Conservation (phyloP, 1,140 invertebrate species). For the Diuraphis noxia region DNA sequence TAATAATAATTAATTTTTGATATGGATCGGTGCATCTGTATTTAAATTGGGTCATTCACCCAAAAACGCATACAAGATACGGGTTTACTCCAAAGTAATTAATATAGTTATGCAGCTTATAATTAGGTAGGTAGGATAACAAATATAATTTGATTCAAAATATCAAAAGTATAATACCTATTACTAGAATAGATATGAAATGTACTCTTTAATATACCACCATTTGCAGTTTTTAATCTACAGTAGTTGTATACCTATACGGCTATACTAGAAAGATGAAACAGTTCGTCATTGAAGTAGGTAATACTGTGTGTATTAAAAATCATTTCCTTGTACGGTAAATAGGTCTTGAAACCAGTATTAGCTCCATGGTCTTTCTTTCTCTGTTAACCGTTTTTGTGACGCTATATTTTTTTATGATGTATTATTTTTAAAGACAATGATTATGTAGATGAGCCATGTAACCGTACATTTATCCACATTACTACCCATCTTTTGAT, state of each 20-base stretch:
- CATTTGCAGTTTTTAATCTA: background rate
- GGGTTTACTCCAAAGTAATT: background rate
- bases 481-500: background rate
- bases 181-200: background rate
- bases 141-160: background rate
- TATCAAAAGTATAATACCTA: background rate
- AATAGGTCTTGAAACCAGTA: constrained; percentile 49
- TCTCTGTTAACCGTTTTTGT: constrained; percentile 25
- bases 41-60: constrained; percentile 41
- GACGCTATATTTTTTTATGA: constrained; percentile 7
- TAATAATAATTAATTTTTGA: constrained; percentile 10
- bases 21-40: constrained; percentile 25
- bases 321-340: constrained; percentile 52
- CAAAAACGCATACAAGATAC: background rate
- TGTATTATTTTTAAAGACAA: constrained; percentile 37
- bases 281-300: constrained; percentile 48
- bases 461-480: constrained; percentile 7
- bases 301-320: constrained; percentile 43
- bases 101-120: too few species aligned
- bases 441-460: constrained; percentile 45
- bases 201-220: background rate
- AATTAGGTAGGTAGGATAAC: background rate
- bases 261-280: constrained; percentile 44
- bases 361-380: constrained; percentile 28
- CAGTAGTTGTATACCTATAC: too few species aligned